Conservation (phyloP, 2,888 invertebrate genomes). For the Brenthis daphne region DNA sequence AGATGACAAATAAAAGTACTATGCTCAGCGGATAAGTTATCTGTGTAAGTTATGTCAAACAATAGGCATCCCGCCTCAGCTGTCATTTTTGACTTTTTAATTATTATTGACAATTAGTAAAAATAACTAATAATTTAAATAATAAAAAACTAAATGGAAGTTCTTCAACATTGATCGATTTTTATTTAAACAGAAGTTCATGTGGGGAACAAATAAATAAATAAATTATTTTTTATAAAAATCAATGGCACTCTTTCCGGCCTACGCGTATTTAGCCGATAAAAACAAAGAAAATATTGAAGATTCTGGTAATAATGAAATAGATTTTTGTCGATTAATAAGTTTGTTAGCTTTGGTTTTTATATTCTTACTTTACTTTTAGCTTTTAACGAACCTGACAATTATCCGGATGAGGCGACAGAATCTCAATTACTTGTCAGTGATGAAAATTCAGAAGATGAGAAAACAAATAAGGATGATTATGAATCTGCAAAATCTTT, state of each 20-base stretch:
- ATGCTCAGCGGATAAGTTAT: too few species aligned
- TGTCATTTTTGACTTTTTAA: neutral
- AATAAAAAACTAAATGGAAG: neutral
- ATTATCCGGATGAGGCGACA: slow-evolving; percentile 36
- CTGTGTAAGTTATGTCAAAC: too few species aligned
- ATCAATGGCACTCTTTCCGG: slow-evolving; percentile 45
- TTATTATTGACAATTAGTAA: neutral
- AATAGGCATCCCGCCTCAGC: too few species aligned
- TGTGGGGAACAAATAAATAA: neutral
- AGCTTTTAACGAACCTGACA: slow-evolving; percentile 26
- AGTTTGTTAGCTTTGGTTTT: neutral
- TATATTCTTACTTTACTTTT: neutral
- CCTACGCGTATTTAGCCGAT: slow-evolving; percentile 35
- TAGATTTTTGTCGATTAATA: neutral
- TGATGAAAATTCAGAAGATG: slow-evolving; percentile 48
- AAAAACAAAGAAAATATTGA: slow-evolving; percentile 25
- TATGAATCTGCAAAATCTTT: slow-evolving; percentile 4
- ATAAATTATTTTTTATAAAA: neutral
- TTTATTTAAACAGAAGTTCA: too few species aligned
- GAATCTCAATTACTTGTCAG: slow-evolving; percentile 52
- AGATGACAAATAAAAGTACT: too few species aligned
- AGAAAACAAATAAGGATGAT: slow-evolving; percentile 28
- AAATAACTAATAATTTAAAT: neutral
- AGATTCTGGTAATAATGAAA: slow-evolving; percentile 27
- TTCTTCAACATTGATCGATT: too few species aligned